Base-by-base conservation (phyloP, 2,797 vertebrate species). In the Myiothlypis coronata region DNA sequence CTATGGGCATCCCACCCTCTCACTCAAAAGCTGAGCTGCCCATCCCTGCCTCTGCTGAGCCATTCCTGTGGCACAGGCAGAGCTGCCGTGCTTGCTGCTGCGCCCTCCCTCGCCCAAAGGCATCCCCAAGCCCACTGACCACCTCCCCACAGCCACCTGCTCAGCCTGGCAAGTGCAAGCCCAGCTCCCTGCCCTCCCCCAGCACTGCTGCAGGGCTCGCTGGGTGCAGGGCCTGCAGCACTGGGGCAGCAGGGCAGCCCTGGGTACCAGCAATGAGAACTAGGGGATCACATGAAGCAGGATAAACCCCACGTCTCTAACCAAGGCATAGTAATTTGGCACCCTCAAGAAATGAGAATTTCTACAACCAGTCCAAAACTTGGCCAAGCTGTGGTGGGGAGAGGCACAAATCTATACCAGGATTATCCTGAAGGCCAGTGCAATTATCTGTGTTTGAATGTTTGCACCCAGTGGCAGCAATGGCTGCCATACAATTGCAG, bases 241-340 rank as follows among this genome's bases (percentile, higher is more conserved):
- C 49, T 50, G 30, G 47, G 4, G 19, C 74, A 75, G 53, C 32
- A 65, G 52, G 30, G 32, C 41, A 80, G 55, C 41, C 14, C 49
- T 0, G 1, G 35, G 32, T 28, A 35, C 61, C 57, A 59, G 47
- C 13, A 68, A 52, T 0, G 0, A n/a, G 34, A 82, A n/a, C 46
- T 32, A 64, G 41, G 8, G n/a, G 24, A 27, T 43, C 43, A 27
- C 8, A 14, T 3, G 6, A 67, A 78, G 22, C 10, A 50, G 43
- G 39, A 65, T 15, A 53, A 70, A 85, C 39, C 13, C 43, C 14
- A 47, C 5, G 1, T 28, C 65, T 75, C n/a, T 24, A 34, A 71
- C 34, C 35, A 59, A 89, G 47, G 35, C 20, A 12, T 1, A 67
- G 24, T 17, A 34, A 75, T 11, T 37, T 19, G n/a, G 19, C 22